Evolutionary conservation across 30 jellyfish, hydroid and myxozoan species (phyloP).

Genomic region (Pelagia noctiluca): DNA sequence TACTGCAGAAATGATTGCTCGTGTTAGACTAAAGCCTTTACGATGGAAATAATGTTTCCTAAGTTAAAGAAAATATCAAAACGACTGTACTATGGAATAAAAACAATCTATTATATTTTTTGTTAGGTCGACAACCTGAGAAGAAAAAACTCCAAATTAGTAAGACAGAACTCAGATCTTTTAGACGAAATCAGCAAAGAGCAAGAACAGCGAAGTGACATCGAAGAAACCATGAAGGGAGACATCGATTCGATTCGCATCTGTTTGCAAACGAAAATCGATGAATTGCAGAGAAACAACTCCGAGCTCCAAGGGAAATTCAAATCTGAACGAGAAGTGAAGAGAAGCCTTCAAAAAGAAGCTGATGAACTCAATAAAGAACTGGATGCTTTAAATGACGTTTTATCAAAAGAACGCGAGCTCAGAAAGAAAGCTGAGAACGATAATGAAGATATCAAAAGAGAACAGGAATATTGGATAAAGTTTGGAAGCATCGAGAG

Average conservation of each 20-base stretch:
- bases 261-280: slow-evolving; percentile 43
- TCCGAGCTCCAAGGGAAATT: slow-evolving; percentile 17
- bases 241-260: slow-evolving; percentile 45
- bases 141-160: slow-evolving; percentile 17
- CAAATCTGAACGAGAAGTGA: slow-evolving; percentile 8
- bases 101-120: too few species aligned
- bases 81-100: too few species aligned
- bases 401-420: slow-evolving; percentile 49
- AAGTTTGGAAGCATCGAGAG: not conserved
- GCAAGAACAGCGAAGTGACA: slow-evolving; percentile 44
- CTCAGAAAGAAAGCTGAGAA: slow-evolving; percentile 46
- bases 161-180: slow-evolving; percentile 27
- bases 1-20: too few species aligned
- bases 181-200: slow-evolving; percentile 26
- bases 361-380: slow-evolving; percentile 59
- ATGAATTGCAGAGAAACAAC: slow-evolving; percentile 23
- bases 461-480: slow-evolving; percentile 12
- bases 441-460: slow-evolving; percentile 51
- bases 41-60: too few species aligned
- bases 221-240: slow-evolving; percentile 62
- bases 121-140: too few species aligned
- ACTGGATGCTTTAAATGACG: slow-evolving; percentile 55
- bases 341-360: slow-evolving; percentile 17
- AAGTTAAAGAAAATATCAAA: too few species aligned
- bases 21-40: too few species aligned